Percentiles rank a stretch among this genome's conserved stretches.
phyloP scores from a whole-genome alignment of 2,797 vertebrate species.

The Gallinago nigripennis region DNA sequence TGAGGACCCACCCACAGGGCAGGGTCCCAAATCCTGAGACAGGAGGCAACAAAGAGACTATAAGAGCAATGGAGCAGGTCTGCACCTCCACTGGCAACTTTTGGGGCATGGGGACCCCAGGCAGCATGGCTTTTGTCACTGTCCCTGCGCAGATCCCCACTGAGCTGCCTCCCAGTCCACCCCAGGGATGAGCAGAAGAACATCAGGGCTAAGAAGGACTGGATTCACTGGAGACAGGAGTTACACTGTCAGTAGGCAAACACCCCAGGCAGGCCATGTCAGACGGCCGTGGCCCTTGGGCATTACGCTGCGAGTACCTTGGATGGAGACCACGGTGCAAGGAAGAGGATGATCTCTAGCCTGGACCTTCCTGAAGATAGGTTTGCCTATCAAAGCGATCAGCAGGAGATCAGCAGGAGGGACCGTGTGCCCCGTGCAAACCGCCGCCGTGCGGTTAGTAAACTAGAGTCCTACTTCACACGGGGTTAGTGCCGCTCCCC shows the following conservation, averaged over 20 bases:
- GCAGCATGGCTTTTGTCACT: not conserved
- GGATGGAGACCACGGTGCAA: slow-evolving; percentile 83
- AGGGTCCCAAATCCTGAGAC: not conserved
- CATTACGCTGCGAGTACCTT: slow-evolving; percentile 78
- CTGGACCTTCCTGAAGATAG: slow-evolving; percentile 93
- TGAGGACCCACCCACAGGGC: not conserved
- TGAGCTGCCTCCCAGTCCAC: not conserved
- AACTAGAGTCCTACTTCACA: slow-evolving; percentile 17
- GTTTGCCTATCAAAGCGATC: slow-evolving; percentile 82
- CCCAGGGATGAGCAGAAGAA: not conserved
- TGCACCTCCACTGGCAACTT: not conserved
- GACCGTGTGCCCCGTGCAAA: not conserved
- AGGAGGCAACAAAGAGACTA: not conserved
- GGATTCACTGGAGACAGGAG: not conserved
- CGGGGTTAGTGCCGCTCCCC: not conserved
- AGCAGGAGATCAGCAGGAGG: slow-evolving; percentile 65
- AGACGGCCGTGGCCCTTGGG: rapidly evolving
- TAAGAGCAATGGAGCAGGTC: not conserved
- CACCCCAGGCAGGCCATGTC: not conserved
- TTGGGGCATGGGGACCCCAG: not conserved
- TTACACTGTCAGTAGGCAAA: not conserved
- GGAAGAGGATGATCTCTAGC: slow-evolving; percentile 85
- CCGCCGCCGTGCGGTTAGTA: slow-evolving; percentile 50
- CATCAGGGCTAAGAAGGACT: not conserved
- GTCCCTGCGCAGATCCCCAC: not conserved